Evolutionary conservation across 2,888 invertebrate genomes (phyloP), one percentile per base, ranked within the genome.

Genomic region (Diarsia mendica): DNA sequence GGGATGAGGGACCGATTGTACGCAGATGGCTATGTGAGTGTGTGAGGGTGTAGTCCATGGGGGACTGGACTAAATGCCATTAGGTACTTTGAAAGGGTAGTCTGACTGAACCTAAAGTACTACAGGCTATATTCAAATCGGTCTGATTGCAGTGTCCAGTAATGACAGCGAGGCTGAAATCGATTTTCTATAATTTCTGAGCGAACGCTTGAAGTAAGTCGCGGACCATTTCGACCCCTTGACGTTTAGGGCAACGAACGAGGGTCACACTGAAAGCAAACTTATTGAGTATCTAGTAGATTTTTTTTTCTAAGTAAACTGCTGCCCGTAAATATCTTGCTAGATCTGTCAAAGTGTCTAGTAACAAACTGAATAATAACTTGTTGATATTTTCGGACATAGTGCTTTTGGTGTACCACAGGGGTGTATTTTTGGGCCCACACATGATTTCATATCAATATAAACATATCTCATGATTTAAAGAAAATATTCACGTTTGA

Each of bases 191-290:
- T 64, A 9, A 28, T 11, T 39, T 3, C 9, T 28, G 20, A 49
- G 44, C 9, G 33, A 23, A 15, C 15, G 15, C 2, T 49, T 18
- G 18, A 15, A 15, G n/a, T 65, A 13, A 18, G n/a, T 51, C 13
- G 6, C 9, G 15, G 15, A 28, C 15, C 15, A 28, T n/a, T 65
- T 48, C 23, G 13, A 75, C 13, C 23, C 61, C 46, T 18, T 55
- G 48, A 13, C 39, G 23, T 33, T 67, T 28, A 51, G 55, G 33
- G 61, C 33, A 58, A 58, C 49, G 39, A 58, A 58, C 49, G 39
- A 67, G 67, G 75, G 78, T 80, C 46, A 55, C 74, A 67, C 67
- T 46, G 80, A 67, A 46, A 53, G 65, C n/a, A 51, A 39, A 51
- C 33, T 51, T 20, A 33, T 46, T 39, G 28, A 13, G 70, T 69